Evolutionary conservation across 2,888 invertebrate species (phyloP).

Genomic region (Ametastegia equiseti): DNA sequence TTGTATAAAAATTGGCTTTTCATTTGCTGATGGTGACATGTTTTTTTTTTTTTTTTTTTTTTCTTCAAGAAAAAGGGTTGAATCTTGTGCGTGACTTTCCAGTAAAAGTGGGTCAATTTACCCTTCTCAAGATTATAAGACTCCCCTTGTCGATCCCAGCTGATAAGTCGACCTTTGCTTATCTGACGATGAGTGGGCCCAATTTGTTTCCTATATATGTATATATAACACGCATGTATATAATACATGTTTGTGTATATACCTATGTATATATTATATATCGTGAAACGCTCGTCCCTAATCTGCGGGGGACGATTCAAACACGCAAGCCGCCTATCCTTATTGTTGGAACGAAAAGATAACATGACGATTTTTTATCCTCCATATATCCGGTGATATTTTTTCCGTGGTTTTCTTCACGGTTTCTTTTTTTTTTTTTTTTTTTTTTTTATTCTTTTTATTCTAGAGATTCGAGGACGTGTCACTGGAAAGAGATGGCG

Average conservation of each 20-base stretch:
- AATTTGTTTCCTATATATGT: conserved; percentile 12
- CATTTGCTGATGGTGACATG: background rate
- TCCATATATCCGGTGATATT: background rate
- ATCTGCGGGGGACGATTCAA: conserved; percentile 20
- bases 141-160: background rate
- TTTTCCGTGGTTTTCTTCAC: background rate
- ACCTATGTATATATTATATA: background rate
- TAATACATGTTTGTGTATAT: no score
- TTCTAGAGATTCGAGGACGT: background rate
- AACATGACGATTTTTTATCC: background rate
- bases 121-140: conserved; percentile 19
- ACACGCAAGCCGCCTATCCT: conserved; percentile 20
- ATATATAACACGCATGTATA: no score
- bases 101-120: conserved; percentile 27
- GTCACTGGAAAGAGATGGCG: background rate
- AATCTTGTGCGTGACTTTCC: conserved; percentile 8
- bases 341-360: background rate
- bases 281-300: conserved; percentile 15
- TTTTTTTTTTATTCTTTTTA: background rate
- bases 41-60: no score
- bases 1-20: background rate
- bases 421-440: background rate
- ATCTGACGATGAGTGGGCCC: conserved; percentile 29
- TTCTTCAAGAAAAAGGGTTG: conserved; percentile 8
- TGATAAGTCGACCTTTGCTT: conserved; percentile 36